Percentiles rank a stretch among this genome's conserved stretches.
phyloP scores from a whole-genome alignment of 2,797 vertebrate genomes.

The Diplodus puntazzo region DNA sequence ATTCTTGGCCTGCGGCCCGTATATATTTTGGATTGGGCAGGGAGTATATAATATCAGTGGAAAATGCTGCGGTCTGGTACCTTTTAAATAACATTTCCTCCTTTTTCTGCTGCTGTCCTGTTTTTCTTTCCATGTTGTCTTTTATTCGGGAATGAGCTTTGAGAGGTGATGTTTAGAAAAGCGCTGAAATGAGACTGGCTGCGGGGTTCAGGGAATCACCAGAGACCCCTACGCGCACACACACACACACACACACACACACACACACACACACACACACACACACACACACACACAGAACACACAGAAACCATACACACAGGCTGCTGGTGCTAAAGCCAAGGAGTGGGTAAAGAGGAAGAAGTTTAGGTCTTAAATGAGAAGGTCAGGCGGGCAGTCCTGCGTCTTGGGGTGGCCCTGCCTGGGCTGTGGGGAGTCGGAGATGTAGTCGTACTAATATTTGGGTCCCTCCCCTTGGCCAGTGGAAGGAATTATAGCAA shows the following conservation, averaged over 20 bases:
- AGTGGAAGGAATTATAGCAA: slow-evolving; percentile 71
- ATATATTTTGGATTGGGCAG: slow-evolving; percentile 99
- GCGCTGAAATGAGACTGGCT: slow-evolving; percentile 84
- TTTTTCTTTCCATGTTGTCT: slow-evolving; percentile 99
- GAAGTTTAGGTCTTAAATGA: slow-evolving; percentile 73
- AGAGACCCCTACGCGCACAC: slow-evolving; percentile 66
- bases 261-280: slow-evolving; percentile 46
- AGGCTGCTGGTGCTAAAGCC: slow-evolving; percentile 59
- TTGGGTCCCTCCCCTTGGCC: slow-evolving; percentile 67
- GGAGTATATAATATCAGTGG: slow-evolving; percentile 99
- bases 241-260: slow-evolving; percentile 34
- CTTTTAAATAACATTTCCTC: slow-evolving; percentile 99
- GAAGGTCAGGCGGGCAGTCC: slow-evolving; percentile 75
- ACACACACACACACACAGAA: slow-evolving; percentile 31
- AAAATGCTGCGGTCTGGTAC: slow-evolving; percentile 99
- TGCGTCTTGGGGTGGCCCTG: slow-evolving; percentile 63
- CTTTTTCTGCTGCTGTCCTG: slow-evolving; percentile 97
- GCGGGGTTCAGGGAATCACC: slow-evolving; percentile 76
- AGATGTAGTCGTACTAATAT: slow-evolving; percentile 71
- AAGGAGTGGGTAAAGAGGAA: slow-evolving; percentile 69
- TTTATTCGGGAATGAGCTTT: slow-evolving; percentile 92
- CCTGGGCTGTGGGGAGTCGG: slow-evolving; percentile 44
- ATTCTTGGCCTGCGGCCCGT: slow-evolving; percentile 96
- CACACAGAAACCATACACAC: slow-evolving; percentile 49
- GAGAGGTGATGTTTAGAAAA: slow-evolving; percentile 88